Base-by-base conservation (phyloP, 2,113 vertebrate species). In the Menidia beryllina region DNA sequence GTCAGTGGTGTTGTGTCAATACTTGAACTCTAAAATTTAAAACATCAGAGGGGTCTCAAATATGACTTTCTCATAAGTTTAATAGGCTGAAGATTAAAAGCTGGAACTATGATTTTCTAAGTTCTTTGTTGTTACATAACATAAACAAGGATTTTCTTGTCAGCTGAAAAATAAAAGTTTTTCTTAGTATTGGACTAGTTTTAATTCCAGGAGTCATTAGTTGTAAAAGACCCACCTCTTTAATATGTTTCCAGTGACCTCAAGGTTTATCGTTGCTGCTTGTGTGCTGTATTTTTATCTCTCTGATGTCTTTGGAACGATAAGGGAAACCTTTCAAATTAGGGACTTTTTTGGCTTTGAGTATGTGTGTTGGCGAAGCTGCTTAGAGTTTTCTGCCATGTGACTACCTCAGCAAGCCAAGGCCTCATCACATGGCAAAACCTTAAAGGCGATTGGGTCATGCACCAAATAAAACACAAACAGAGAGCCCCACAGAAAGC, bases 351-450 rank as follows among this genome's bases (percentile, higher is more conserved):
- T 39, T 47, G 20, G 39, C 21, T 71, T 25, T 64, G 50, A 56
- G n/a, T 52, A 0, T 62, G 38, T 65, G 7, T 51, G 20, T 62
- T 27, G 20, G 0, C 58, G 48, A 59, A 25, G 63, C 34, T 15
- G 68, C 59, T 75, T 51, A 53, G 61, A 50, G 61, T 81, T 65
- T n/a, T 64, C 53, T 21, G 55, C 59, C 84, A 81, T 80, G 81
- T 85, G 86, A 87, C 79, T 34, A 53, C 63, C 65, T 65, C 50
- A 69, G 14, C 24, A 1, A 62, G 69, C 69, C 57, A 70, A 69
- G 45, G 52, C 53, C 61, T 83, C 55, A 53, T 91, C 86, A 86
- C 82, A 82, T 81, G 82, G 67, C 59, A 7, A 17, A 54, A 63
- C 2, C 5, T 66, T 41, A 43, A 48, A 39, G 9, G 34, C 43